Conservation (phyloP, 2,113 vertebrate genomes). For the Neolamprologus cancellatus region DNA sequence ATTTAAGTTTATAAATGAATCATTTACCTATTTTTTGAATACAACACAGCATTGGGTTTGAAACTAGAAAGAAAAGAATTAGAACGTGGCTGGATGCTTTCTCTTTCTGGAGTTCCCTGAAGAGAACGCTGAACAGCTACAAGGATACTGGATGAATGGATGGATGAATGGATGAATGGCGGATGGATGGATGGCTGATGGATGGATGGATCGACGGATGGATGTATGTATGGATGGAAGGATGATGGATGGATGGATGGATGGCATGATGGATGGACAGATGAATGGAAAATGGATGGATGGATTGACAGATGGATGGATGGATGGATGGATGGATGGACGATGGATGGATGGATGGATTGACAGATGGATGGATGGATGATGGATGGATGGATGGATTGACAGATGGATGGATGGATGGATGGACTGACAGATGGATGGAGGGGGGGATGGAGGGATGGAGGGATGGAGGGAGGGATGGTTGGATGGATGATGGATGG, state of each 20-base stretch:
- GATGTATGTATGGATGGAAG: fast-evolving
- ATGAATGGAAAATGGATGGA: fast-evolving
- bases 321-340: fast-evolving
- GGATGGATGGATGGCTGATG: fast-evolving
- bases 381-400: too few relatives aligned
- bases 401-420: fast-evolving
- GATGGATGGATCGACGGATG: fast-evolving
- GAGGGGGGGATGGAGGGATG: fast-evolving
- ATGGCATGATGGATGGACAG: fast-evolving
- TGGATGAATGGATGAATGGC: fast-evolving
- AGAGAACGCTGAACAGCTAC: neutral
- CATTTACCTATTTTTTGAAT: neutral
- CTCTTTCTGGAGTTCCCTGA: neutral
- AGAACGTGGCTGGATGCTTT: neutral
- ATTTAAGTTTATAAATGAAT: conserved; percentile 1
- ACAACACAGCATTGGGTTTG: neutral
- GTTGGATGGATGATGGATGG: fast-evolving
- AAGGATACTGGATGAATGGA: neutral
- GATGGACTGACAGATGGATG: fast-evolving
- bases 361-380: fast-evolving
- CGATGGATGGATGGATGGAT: too few relatives aligned
- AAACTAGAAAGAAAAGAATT: neutral
- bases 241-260: fast-evolving
- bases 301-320: fast-evolving
- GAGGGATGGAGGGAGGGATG: fast-evolving